phyloP scores from a whole-genome alignment of 37 sponge, comb jelly and placozoan genomes.

The Geodia barretti region DNA sequence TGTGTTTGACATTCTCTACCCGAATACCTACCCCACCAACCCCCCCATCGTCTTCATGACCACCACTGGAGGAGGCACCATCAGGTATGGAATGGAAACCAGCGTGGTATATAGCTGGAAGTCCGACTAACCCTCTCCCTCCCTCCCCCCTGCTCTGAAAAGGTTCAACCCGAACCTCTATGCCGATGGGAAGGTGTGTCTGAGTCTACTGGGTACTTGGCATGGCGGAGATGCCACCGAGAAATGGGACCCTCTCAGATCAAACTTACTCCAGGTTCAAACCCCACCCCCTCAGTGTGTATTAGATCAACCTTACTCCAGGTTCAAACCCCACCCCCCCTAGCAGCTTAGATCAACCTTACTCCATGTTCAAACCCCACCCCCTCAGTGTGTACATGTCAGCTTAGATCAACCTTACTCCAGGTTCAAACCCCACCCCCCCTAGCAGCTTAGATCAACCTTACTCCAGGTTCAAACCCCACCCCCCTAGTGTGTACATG shows the following conservation, averaged over 20 bases:
- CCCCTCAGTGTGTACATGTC: too few relatives aligned
- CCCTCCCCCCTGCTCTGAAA: neutral
- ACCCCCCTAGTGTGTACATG: too few relatives aligned
- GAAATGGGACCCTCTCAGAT: slow-evolving; percentile 85
- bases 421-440: too few relatives aligned
- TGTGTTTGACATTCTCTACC: slow-evolving; percentile 89
- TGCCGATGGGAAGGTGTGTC: slow-evolving; percentile 95
- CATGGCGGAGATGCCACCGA: slow-evolving; percentile 92
- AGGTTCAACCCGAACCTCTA: slow-evolving; percentile 96
- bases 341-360: too few relatives aligned
- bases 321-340: too few relatives aligned
- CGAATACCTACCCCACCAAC: slow-evolving; percentile 69
- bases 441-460: slow-evolving; percentile 63
- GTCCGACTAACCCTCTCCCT: neutral
- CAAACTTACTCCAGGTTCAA: slow-evolving; percentile 76
- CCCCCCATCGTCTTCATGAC: slow-evolving; percentile 87
- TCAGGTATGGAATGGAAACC: slow-evolving; percentile 50
- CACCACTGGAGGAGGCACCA: slow-evolving; percentile 89
- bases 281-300: too few relatives aligned
- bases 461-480: slow-evolving; percentile 77
- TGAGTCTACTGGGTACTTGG: slow-evolving; percentile 94
- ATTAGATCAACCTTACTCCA: too few relatives aligned
- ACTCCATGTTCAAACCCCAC: too few relatives aligned
- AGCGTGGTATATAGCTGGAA: neutral
- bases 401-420: slow-evolving; percentile 48